These are phyloP conservation scores for Nycticebus coucang DNA, from an alignment of 2,113 vertebrate species.

Conservation along the genomic window DNA sequence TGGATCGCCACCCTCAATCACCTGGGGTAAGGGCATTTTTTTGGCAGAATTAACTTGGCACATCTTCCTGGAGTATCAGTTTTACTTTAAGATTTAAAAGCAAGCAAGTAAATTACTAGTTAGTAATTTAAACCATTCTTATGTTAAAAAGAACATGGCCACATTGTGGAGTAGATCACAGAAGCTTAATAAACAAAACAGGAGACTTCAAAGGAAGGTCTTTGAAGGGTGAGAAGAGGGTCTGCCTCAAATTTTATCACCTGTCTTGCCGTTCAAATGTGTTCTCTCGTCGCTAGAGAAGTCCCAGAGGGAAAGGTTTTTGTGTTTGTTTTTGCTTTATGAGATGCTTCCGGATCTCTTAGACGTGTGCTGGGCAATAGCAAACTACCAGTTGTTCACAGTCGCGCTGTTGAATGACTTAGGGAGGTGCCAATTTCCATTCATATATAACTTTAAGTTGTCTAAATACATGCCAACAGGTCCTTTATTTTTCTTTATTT, in stretches of 20 bases:
- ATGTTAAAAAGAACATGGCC: not conserved
- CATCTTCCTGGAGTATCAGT: not conserved
- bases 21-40: not conserved
- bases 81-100: slow-evolving; percentile 11
- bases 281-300: not conserved
- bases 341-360: not conserved
- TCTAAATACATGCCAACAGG: slow-evolving; percentile 57
- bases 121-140: slow-evolving; percentile 46
- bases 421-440: slow-evolving; percentile 22
- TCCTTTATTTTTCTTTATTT: not conserved
- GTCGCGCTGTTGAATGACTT: slow-evolving; percentile 11
- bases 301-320: slow-evolving; percentile 38
- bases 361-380: slow-evolving; percentile 18
- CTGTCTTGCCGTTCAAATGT: not conserved
- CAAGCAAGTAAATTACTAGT: not conserved
- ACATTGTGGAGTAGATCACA: not conserved
- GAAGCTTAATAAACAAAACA: slow-evolving; percentile 21
- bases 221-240: not conserved
- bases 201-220: slow-evolving; percentile 31
- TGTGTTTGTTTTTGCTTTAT: not conserved
- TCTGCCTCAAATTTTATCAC: not conserved
- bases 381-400: not conserved
- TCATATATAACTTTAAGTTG: slow-evolving; percentile 43
- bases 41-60: not conserved
- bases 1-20: fast-evolving